Conservation (phyloP, 2,888 invertebrate species). For the Dicyrtomina minuta region DNA sequence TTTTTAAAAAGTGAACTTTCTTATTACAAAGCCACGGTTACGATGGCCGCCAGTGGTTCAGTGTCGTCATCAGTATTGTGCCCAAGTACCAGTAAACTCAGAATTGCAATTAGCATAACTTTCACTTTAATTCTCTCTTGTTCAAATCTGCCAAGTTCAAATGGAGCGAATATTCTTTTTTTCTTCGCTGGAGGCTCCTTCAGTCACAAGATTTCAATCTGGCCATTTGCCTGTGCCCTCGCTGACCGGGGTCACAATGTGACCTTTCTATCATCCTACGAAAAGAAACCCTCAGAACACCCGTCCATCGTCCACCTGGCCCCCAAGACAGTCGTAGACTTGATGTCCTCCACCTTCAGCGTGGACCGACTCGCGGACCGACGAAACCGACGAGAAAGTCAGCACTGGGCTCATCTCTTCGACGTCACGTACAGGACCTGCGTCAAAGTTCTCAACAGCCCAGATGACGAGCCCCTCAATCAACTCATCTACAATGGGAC, state of each 20-base stretch:
- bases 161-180: conserved; percentile 47
- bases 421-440: conserved; percentile 32
- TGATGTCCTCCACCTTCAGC: conserved; percentile 34
- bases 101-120: too few species aligned
- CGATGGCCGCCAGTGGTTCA: neutral
- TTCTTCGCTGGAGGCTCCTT: conserved; percentile 51
- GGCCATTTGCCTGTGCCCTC: conserved; percentile 45
- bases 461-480: conserved; percentile 34
- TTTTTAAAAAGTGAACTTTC: neutral
- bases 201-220: conserved; percentile 32
- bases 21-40: neutral
- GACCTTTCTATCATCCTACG: conserved; percentile 46
- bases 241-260: conserved; percentile 46
- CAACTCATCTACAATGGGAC: conserved; percentile 38
- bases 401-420: conserved; percentile 35
- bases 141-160: too few species aligned
- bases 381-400: conserved; percentile 29
- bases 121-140: too few species aligned
- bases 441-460: conserved; percentile 27
- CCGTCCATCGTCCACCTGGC: conserved; percentile 35
- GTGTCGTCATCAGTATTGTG: neutral
- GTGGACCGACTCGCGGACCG: conserved; percentile 45
- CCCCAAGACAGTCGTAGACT: conserved; percentile 33
- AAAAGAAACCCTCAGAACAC: conserved; percentile 38
- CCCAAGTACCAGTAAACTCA: neutral